phyloP scores from a whole-genome alignment of 2,888 invertebrate species.

The Plebejus melissa region DNA sequence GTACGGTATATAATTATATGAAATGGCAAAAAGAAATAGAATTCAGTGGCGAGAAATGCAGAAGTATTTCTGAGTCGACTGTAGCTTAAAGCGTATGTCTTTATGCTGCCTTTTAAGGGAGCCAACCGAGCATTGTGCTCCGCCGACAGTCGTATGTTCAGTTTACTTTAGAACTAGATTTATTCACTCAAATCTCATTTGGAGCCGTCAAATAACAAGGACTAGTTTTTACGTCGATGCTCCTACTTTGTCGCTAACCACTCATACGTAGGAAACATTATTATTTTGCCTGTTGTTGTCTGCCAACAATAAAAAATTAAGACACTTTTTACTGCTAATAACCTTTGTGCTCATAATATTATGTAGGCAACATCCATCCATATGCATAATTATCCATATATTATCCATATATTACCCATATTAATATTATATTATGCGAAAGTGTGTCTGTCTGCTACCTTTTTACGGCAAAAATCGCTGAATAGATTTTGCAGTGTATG shows the following conservation, averaged over 20 bases:
- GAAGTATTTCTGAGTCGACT: conserved; percentile 12
- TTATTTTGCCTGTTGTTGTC: neutral
- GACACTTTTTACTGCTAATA: too few species aligned
- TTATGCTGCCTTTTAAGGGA: conserved; percentile 27
- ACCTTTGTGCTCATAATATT: too few species aligned
- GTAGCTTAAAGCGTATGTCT: conserved; percentile 22
- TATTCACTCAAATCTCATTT: conserved; percentile 23
- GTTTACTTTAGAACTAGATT: conserved; percentile 22
- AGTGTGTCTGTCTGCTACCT: too few species aligned
- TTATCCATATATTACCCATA: too few species aligned
- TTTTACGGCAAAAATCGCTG: too few species aligned
- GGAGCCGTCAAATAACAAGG: neutral
- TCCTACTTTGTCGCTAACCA: neutral
- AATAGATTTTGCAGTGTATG: too few species aligned
- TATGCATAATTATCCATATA: too few species aligned
- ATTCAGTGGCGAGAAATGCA: conserved; percentile 16
- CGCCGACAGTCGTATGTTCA: conserved; percentile 13
- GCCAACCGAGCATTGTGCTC: conserved; percentile 18
- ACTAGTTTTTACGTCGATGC: neutral
- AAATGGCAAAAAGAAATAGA: conserved; percentile 20
- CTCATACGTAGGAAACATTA: neutral
- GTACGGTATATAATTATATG: conserved; percentile 1
- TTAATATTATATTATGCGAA: too few species aligned
- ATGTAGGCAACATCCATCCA: too few species aligned
- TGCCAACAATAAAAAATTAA: neutral